A percentile compares a stretch with the other conserved stretches of the same genome.
Conservation (phyloP, 1,140 invertebrate species). For the Pachypeltis micranthus region DNA sequence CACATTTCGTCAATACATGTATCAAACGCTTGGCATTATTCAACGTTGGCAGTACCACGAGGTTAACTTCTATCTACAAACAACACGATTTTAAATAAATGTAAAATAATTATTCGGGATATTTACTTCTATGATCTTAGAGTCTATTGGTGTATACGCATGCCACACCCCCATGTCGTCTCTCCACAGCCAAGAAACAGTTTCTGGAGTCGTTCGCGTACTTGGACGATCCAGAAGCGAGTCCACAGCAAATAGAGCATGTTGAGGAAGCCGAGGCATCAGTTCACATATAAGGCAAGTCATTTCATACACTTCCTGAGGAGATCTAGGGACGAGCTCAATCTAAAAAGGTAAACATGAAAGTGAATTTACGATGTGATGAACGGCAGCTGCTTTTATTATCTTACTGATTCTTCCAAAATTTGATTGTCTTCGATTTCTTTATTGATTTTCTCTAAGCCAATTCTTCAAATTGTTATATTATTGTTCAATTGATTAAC, state of each 20-base stretch:
- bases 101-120: no score
- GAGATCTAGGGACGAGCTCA: constrained; percentile 76
- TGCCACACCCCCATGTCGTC: constrained; percentile 70
- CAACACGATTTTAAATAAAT: no score
- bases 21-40: no score
- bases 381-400: constrained; percentile 11
- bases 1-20: no score
- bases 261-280: constrained; percentile 79
- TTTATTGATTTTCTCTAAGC: no score
- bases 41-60: no score
- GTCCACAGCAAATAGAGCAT: constrained; percentile 90
- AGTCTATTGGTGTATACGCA: constrained; percentile 58
- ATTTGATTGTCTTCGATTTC: no score
- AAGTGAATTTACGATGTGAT: no score
- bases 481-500: no score
- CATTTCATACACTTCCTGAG: constrained; percentile 92
- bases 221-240: constrained; percentile 63
- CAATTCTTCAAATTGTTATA: no score
- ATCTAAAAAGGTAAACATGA: constrained; percentile 42
- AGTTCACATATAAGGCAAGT: constrained; percentile 90
- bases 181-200: constrained; percentile 90
- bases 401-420: no score
- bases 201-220: constrained; percentile 44
- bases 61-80: no score
- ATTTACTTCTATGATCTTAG: constrained; percentile 64